Evolutionary conservation across 2,888 invertebrate species (phyloP), one percentile per base, ranked within the genome.

Genomic region (Tetragnatha montana): DNA sequence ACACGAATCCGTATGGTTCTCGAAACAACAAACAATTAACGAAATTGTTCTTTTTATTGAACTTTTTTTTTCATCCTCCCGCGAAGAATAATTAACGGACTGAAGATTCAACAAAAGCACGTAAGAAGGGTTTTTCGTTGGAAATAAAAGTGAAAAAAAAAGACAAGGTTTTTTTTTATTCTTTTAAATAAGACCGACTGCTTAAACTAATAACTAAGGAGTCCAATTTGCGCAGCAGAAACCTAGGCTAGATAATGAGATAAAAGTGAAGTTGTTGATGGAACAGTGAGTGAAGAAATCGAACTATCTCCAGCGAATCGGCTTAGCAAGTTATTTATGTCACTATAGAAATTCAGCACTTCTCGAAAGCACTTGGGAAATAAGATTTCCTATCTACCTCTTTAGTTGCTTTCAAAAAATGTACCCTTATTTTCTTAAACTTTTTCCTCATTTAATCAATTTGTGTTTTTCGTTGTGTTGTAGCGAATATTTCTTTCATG

Each of bases 141-240:
- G n/a, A 22, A 8, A 35, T 35, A 35, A 35, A 35, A 35, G 47
- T n/a, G 75, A 83, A 83, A 83, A 60, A 69, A 83, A 17, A 7
- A 8, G 12, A n/a, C n/a, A 74, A 69, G n/a, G n/a, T n/a, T n/a
- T n/a, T 35, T 35, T 35, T 35, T 35, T 76, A 78, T 86, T 86
- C 79, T 86, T 79, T 86, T 86, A 86, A 86, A 73, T 86, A 79
- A 86, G 79, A 86, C 85, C 71, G 69, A 35, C 79, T 86, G 70
- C 85, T 86, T 86, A 86, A 86, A 86, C 78, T 86, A 73, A 78
- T 85, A 86, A 86, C 85, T 86, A 86, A 86, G 78, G 85, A 86
- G 76, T 50, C 85, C 73, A 86, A 86, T 86, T 86, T 86, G 35
- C 71, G 85, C 79, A 79, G 78, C 85, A 75, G 68, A 19, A 83